A percentile compares a stretch with the other conserved stretches of the same genome.
phyloP scores from a whole-genome alignment of 2,113 vertebrate genomes.

The Neogobius melanostomus region DNA sequence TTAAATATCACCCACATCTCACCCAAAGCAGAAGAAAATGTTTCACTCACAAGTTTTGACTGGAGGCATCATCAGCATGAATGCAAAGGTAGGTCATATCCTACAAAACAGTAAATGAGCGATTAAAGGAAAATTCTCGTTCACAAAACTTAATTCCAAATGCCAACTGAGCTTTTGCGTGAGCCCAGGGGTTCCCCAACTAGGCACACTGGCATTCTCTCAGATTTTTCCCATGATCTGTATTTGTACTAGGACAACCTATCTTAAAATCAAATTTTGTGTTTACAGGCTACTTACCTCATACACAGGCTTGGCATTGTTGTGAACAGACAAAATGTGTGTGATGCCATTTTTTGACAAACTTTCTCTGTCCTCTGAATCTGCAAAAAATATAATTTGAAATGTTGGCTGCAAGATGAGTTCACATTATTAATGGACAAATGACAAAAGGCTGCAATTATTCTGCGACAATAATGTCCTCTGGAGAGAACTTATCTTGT shows the following conservation, averaged over 20 bases:
- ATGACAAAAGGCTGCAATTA: constrained; percentile 30
- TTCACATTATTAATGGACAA: constrained; percentile 5
- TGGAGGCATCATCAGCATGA: constrained; percentile 83
- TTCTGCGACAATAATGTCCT: too few relatives aligned
- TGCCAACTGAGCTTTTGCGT: too few relatives aligned
- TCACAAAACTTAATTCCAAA: too few relatives aligned
- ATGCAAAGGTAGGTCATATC: constrained; percentile 88
- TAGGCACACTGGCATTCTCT: too few relatives aligned
- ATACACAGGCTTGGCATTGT: constrained; percentile 80
- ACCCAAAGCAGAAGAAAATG: background rate
- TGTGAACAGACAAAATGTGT: constrained; percentile 86
- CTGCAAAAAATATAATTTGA: constrained; percentile 59
- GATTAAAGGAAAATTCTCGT: too few relatives aligned
- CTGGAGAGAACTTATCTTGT: too few relatives aligned
- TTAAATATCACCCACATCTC: too few relatives aligned
- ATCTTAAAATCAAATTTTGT: background rate
- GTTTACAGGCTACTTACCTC: constrained; percentile 69
- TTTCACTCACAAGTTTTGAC: constrained; percentile 84
- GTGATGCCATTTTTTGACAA: constrained; percentile 82
- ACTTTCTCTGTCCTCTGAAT: constrained; percentile 82
- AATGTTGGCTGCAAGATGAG: too few relatives aligned
- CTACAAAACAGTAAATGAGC: constrained; percentile 57
- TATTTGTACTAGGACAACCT: too few relatives aligned
- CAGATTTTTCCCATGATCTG: too few relatives aligned
- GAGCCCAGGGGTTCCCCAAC: too few relatives aligned